A percentile compares a stretch with the other conserved stretches of the same genome.
phyloP scores from a whole-genome alignment of 2,888 invertebrate genomes.

The Epicampocera succincta region DNA sequence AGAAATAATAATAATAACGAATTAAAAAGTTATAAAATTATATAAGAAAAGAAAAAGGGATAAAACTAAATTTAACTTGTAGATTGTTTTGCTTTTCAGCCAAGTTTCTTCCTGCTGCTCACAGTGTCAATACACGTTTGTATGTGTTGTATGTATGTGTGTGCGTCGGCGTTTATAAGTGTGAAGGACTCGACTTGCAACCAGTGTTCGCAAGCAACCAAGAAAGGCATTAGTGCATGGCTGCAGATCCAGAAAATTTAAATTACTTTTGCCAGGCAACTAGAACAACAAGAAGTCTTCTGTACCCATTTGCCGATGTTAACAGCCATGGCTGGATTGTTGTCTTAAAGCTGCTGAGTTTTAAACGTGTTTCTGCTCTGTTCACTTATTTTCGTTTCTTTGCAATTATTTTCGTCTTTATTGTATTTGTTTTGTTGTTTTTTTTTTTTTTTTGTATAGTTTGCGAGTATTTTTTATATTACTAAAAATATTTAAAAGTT shows the following conservation, averaged over 20 bases:
- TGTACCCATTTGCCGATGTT: conserved; percentile 6
- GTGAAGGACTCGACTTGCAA: conserved; percentile 27
- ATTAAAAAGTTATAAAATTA: conserved; percentile 64
- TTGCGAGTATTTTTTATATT: conserved; percentile 27
- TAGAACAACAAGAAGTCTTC: conserved; percentile 26
- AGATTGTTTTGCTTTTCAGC: conserved; percentile 47
- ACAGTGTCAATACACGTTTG: neutral
- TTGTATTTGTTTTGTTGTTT: conserved; percentile 33
- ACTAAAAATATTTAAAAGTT: conserved; percentile 1
- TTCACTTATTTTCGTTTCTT: conserved; percentile 4
- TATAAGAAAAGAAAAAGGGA: conserved; percentile 31
- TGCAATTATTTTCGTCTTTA: conserved; percentile 50
- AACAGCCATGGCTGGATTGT: neutral
- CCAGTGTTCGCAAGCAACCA: conserved; percentile 6
- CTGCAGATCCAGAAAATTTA: conserved; percentile 68
- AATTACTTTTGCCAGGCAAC: conserved; percentile 68
- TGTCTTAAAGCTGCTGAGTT: neutral
- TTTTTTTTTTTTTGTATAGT: too few relatives aligned
- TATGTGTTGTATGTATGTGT: neutral
- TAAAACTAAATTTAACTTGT: conserved; percentile 61
- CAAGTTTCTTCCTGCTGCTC: neutral
- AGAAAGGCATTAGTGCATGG: conserved; percentile 36
- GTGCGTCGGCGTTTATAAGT: neutral
- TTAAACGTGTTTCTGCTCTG: neutral
- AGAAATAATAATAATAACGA: conserved; percentile 54